These are phyloP conservation scores for Cybosia mesomella DNA, from an alignment of 2,888 invertebrate species.

Conservation along the genomic window DNA sequence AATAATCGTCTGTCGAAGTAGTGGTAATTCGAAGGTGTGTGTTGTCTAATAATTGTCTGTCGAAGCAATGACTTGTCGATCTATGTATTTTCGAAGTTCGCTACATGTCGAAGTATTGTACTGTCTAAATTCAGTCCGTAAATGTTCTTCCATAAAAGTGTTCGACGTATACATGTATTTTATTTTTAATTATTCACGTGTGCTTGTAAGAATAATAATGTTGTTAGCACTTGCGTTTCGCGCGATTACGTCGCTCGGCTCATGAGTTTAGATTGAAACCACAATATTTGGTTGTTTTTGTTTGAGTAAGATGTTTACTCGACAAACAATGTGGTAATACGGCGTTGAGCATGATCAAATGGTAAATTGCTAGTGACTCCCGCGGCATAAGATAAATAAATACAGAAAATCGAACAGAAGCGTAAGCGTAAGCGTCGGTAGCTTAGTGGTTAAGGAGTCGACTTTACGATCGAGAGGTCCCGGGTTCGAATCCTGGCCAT, in stretches of 20 bases:
- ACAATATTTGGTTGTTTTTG: conserved; percentile 8
- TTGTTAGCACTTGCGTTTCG: conserved; percentile 20
- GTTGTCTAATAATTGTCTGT: no score
- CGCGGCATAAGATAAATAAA: not conserved
- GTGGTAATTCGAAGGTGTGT: no score
- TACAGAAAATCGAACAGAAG: no score
- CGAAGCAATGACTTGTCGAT: no score
- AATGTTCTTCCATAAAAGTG: not conserved
- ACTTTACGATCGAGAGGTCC: no score
- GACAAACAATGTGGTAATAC: not conserved
- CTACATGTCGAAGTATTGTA: no score
- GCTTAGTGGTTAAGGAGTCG: no score
- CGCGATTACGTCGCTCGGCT: conserved; percentile 21
- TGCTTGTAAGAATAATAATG: conserved; percentile 33
- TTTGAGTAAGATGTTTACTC: conserved; percentile 3
- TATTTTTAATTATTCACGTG: conserved; percentile 38
- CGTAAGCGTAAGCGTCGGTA: no score
- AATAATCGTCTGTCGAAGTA: no score
- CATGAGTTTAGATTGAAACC: conserved; percentile 13
- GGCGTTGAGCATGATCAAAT: not conserved
- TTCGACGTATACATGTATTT: conserved; percentile 33
- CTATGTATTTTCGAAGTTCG: no score
- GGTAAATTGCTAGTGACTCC: not conserved
- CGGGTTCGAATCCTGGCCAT: no score
- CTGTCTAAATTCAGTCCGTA: no score